Conservation (phyloP, 2,888 invertebrate species). For the Synanthedon vespiformis region DNA sequence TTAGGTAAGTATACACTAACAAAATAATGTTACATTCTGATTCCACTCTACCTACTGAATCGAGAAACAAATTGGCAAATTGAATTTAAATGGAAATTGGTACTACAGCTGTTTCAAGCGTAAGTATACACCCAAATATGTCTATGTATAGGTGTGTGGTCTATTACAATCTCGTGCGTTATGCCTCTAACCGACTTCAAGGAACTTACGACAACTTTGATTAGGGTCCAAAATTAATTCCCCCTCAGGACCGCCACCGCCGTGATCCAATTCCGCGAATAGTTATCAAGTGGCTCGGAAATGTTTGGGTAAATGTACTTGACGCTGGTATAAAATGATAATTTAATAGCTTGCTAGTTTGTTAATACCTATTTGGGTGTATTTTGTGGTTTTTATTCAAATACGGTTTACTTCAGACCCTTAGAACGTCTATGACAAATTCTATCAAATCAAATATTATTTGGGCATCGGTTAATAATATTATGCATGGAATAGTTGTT, state of each 20-base stretch:
- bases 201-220: conserved; percentile 40
- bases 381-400: not conserved
- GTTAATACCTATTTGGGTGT: not conserved
- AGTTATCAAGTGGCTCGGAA: conserved; percentile 34
- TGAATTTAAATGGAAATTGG: too few relatives aligned
- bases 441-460: not conserved
- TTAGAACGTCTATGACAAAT: not conserved
- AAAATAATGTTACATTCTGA: too few relatives aligned
- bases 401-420: not conserved
- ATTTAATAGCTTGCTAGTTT: conserved; percentile 1
- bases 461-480: not conserved
- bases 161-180: conserved; percentile 1
- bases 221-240: conserved; percentile 50
- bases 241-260: conserved; percentile 23
- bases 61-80: too few relatives aligned
- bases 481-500: too few relatives aligned
- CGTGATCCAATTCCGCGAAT: conserved; percentile 34
- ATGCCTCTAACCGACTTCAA: conserved; percentile 19
- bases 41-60: too few relatives aligned
- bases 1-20: too few relatives aligned
- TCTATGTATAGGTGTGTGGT: not conserved
- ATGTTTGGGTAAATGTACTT: conserved; percentile 11
- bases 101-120: too few relatives aligned
- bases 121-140: too few relatives aligned
- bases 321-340: conserved; percentile 3